phyloP scores from a whole-genome alignment of 2,797 vertebrate genomes.

The Craterocephalus amniculus region DNA sequence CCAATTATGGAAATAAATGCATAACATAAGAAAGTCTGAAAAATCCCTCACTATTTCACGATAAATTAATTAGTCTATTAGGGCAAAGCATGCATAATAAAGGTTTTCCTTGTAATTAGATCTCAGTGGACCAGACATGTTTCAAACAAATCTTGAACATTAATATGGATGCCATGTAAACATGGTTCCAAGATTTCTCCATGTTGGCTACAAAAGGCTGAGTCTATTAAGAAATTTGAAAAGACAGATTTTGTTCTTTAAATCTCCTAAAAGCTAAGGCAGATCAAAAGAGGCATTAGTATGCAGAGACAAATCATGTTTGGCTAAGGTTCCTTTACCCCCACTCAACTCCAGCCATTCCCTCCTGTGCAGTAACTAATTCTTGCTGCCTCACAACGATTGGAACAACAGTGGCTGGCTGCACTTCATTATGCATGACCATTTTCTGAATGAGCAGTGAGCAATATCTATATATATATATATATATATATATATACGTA shows the following conservation, averaged over 20 bases:
- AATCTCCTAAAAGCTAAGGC: slow-evolving; percentile 77
- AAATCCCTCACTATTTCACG: slow-evolving; percentile 71
- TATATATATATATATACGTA: no score
- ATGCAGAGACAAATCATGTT: slow-evolving; percentile 80
- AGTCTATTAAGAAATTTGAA: slow-evolving; percentile 78
- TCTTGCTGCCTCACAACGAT: slow-evolving; percentile 66
- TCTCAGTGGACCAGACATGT: slow-evolving; percentile 80
- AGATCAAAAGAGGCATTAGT: slow-evolving; percentile 84
- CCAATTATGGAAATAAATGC: slow-evolving; percentile 82
- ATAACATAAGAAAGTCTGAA: slow-evolving; percentile 75
- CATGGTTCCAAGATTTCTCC: slow-evolving; percentile 78
- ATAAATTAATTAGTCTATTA: slow-evolving; percentile 85
- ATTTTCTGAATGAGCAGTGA: slow-evolving; percentile 62
- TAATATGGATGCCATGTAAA: slow-evolving; percentile 78
- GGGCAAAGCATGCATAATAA: slow-evolving; percentile 80
- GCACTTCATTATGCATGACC: slow-evolving; percentile 69
- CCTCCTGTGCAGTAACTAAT: slow-evolving; percentile 78
- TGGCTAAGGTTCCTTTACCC: slow-evolving; percentile 73
- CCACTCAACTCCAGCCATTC: slow-evolving; percentile 73
- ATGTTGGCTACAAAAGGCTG: slow-evolving; percentile 73
- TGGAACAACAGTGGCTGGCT: slow-evolving; percentile 74
- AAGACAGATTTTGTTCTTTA: slow-evolving; percentile 79
- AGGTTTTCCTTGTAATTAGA: slow-evolving; percentile 78
- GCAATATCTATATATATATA: no score
- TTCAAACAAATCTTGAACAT: slow-evolving; percentile 79